A percentile compares a stretch with the other conserved stretches of the same genome.
These are phyloP conservation scores for Eolophus roseicapilla DNA, from an alignment of 2,113 vertebrate species.

Conservation along the genomic window DNA sequence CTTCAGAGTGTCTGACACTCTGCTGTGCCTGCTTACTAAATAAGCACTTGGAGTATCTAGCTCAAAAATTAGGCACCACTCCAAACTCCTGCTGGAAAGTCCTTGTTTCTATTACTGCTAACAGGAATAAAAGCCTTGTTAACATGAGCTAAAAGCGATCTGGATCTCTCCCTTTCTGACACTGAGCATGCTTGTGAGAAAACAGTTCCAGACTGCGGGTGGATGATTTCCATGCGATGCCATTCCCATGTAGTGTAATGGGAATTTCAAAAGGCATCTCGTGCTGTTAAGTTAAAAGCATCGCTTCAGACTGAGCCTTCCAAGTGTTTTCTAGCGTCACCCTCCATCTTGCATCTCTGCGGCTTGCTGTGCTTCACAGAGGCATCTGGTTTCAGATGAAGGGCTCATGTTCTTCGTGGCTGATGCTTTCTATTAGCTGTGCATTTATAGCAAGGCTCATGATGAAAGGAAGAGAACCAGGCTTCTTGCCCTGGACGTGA, in stretches of 20 bases:
- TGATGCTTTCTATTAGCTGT: neutral
- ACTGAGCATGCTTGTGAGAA: neutral
- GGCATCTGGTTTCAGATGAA: neutral
- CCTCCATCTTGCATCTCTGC: neutral
- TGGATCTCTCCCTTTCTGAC: neutral
- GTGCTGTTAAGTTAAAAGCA: neutral
- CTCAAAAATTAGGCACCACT: conserved; percentile 16
- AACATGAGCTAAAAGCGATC: neutral
- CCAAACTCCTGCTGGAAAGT: conserved; percentile 35
- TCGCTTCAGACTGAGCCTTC: neutral
- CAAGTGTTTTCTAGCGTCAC: neutral
- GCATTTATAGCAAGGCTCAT: neutral
- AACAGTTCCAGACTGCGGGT: neutral
- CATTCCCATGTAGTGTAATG: neutral
- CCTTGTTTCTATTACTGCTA: conserved; percentile 19
- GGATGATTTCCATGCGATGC: neutral
- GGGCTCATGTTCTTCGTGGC: neutral
- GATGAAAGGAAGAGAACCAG: neutral
- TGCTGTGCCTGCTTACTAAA: neutral
- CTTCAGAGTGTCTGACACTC: neutral
- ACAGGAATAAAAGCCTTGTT: conserved; percentile 19
- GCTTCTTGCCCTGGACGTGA: neutral
- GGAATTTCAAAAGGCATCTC: neutral
- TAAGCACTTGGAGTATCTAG: neutral
- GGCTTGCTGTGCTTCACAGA: neutral